Evolutionary conservation across 2,113 vertebrate genomes (phyloP).

Genomic region (Nymphicus hollandicus): DNA sequence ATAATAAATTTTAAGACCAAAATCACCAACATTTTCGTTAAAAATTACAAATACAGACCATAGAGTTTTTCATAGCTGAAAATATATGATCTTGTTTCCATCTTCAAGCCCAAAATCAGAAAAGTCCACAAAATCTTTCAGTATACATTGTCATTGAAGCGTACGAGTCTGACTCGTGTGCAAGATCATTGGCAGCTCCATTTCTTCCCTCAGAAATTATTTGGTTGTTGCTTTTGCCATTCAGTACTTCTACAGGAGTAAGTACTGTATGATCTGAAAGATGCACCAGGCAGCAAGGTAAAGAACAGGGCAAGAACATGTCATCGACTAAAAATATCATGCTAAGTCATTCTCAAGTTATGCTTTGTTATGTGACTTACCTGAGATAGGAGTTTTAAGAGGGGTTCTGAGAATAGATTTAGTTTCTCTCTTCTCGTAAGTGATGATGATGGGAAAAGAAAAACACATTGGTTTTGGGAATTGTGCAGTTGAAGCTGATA

Average conservation of each 20-base stretch:
- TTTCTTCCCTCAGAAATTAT: background rate
- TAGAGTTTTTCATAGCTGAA: background rate
- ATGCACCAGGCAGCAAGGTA: background rate
- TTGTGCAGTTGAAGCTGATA: background rate
- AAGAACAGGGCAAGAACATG: background rate
- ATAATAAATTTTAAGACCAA: background rate
- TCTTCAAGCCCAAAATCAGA: background rate
- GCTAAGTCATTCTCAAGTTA: background rate
- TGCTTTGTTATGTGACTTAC: background rate
- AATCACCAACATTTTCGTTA: background rate
- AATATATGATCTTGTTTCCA: background rate
- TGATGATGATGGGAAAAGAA: background rate
- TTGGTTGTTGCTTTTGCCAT: background rate
- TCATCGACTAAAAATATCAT: background rate
- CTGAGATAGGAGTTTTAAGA: background rate
- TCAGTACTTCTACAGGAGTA: background rate
- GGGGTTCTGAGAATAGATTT: background rate
- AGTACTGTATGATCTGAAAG: background rate
- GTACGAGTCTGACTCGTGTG: background rate
- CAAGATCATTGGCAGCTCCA: background rate
- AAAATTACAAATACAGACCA: background rate
- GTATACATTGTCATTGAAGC: background rate
- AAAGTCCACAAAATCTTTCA: background rate
- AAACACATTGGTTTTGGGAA: background rate
- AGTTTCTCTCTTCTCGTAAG: background rate